These are phyloP conservation scores for Platalea minor DNA, from an alignment of 2,797 vertebrate genomes.

Conservation along the genomic window DNA sequence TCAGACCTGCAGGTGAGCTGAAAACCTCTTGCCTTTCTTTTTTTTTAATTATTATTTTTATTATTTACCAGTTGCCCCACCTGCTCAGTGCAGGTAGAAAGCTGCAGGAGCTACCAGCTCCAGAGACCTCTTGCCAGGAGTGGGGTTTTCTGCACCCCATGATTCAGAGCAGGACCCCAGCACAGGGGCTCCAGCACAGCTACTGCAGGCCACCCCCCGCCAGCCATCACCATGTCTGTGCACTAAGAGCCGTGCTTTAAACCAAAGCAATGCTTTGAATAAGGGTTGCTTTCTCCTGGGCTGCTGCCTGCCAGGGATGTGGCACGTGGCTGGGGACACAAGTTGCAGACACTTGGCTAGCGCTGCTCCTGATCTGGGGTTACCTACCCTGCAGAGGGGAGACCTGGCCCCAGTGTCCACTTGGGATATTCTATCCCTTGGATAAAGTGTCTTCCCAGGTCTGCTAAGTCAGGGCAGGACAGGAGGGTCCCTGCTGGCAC, in stretches of 20 bases:
- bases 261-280: not conserved
- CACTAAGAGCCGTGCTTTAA: not conserved
- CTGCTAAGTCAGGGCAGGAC: not conserved
- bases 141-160: not conserved
- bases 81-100: not conserved
- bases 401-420: not conserved
- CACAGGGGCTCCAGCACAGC: not conserved
- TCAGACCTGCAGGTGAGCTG: not conserved
- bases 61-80: not conserved
- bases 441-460: not conserved
- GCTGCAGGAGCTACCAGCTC: not conserved
- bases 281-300: not conserved
- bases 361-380: not conserved
- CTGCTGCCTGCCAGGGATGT: not conserved
- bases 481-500: not conserved
- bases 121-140: not conserved
- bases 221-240: rapidly evolving
- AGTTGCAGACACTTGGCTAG: not conserved
- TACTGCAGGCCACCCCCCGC: not conserved
- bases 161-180: not conserved
- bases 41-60: not conserved
- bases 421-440: not conserved
- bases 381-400: not conserved
- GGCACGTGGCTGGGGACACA: rapidly evolving
- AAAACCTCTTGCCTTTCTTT: not conserved